Base-by-base conservation (phyloP, 2,113 vertebrate species). In the Danionella cerebrum region DNA sequence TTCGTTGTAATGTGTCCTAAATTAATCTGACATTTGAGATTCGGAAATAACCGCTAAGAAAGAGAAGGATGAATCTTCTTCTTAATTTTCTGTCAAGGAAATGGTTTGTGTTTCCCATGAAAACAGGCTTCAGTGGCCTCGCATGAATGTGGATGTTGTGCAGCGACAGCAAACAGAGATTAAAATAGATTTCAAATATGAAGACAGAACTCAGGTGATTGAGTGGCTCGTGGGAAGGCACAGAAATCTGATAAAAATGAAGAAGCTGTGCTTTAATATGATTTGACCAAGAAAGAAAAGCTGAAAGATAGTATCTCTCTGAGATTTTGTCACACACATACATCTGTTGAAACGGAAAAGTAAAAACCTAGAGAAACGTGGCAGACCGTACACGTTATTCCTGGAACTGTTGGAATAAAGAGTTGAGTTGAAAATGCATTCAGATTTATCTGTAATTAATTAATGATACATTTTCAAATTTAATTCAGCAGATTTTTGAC, bases 111-210 rank as follows among this genome's bases (percentile, higher is more conserved):
- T 19, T 19, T 8, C 18, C 18, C n/a, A 16, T 22, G 12, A 36
- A 36, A 35, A 22, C 29, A 48, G 29, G 18, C 42, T 63, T 36
- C 59, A 18, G 8, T 44, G 13, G 18, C 36, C 39, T 29, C 29
- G 33, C 44, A 36, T 12, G 42, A 63, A 27, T 48, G 8, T 48
- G 59, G 29, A 48, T n/a, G 7, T 48, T 48, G 29, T 48, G 44
- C 44, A 22, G 16, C 19, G 59, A 18, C 16, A 63, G 59, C 59
- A 48, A 63, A 63, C 44, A 1, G 29, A 63, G 59, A 63, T 63
- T 48, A 63, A 63, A 63, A 48, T 63, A 47, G 59, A 63, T 63
- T 63, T 63, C 59, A 63, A 47, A 63, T 47, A 36, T 47, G 44
- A 63, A 36, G 18, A 63, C 59, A 48, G 42, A 48, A 63, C 25